Conservation (phyloP, 2,113 vertebrate species). For the Lepisosteus oculatus region DNA sequence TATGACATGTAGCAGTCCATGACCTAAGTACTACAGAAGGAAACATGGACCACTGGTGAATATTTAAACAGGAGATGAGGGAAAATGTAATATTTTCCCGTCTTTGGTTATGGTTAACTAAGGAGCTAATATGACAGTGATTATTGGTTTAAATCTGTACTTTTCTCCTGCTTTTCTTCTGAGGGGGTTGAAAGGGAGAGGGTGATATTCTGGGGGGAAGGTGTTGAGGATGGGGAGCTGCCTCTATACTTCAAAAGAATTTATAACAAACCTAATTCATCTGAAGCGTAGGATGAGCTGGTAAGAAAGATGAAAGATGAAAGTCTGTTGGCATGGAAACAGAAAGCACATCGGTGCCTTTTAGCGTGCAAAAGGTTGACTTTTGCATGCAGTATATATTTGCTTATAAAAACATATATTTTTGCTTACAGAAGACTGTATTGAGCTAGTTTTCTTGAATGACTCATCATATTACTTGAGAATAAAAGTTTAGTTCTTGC, state of each 20-base stretch:
- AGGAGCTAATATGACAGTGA: conserved; percentile 57
- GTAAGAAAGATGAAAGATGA: conserved; percentile 83
- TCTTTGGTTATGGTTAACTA: conserved; percentile 59
- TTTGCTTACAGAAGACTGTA: conserved; percentile 59
- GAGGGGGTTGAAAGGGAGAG: conserved; percentile 55
- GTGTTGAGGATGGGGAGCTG: conserved; percentile 24
- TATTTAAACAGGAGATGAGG: conserved; percentile 69
- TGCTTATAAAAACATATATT: conserved; percentile 45
- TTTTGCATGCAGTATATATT: conserved; percentile 52
- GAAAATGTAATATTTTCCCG: conserved; percentile 51
- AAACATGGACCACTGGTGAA: conserved; percentile 42
- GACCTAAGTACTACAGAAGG: conserved; percentile 25
- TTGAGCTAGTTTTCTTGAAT: conserved; percentile 40
- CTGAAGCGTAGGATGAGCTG: conserved; percentile 78
- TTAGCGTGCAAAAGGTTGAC: conserved; percentile 68
- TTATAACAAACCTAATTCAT: conserved; percentile 83
- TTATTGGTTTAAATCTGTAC: conserved; percentile 69
- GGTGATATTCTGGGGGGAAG: neutral
- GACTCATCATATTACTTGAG: no score
- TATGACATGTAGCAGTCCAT: conserved; percentile 38
- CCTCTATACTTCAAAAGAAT: conserved; percentile 77
- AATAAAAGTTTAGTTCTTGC: no score
- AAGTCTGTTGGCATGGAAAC: conserved; percentile 82
- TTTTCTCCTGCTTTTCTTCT: conserved; percentile 63
- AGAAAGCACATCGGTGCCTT: conserved; percentile 73